Evolutionary conservation across 2,113 vertebrate genomes (phyloP).

Genomic region (Malurus elegans): DNA sequence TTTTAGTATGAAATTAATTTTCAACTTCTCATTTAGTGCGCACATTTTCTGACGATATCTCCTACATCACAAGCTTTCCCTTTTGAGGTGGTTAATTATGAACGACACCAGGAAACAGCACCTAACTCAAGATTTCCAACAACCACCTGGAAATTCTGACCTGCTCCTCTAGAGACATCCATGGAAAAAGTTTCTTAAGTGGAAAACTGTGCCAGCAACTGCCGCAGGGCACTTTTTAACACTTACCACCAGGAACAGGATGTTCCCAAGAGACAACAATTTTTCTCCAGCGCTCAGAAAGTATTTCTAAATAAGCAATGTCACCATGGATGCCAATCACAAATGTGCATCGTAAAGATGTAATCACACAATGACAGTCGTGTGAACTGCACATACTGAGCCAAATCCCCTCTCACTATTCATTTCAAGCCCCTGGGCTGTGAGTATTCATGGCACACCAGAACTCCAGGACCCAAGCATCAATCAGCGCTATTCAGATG

Average conservation of each 20-base stretch:
- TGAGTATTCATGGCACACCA: neutral
- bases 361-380: neutral
- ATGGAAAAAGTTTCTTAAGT: neutral
- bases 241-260: neutral
- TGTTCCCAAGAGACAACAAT: neutral
- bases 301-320: conserved; percentile 17
- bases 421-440: neutral
- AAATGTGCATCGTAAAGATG: neutral
- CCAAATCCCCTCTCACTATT: neutral
- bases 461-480: neutral
- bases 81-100: neutral
- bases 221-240: neutral
- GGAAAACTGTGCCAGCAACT: neutral
- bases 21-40: neutral
- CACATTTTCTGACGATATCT: neutral
- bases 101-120: neutral
- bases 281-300: neutral
- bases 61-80: neutral
- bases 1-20: neutral
- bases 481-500: neutral
- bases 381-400: neutral
- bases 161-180: neutral
- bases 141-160: neutral
- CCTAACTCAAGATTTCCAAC: neutral
- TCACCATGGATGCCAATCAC: conserved; percentile 16